Conservation (phyloP, 2,113 vertebrate genomes). For the Ariopsis seemanni region DNA sequence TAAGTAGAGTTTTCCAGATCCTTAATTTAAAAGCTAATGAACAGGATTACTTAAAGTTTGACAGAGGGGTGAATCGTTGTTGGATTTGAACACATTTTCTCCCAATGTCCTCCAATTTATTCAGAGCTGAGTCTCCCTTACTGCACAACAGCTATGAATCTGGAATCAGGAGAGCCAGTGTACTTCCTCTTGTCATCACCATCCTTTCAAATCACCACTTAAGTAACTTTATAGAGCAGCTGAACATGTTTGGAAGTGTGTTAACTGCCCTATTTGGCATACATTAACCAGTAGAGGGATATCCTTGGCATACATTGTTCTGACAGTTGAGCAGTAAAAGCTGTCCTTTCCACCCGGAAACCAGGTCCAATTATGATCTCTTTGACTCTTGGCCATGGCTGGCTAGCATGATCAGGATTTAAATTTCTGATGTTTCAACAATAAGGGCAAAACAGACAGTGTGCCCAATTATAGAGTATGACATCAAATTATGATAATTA, state of each 20-base stretch:
- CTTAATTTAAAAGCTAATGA: neutral
- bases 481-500: neutral
- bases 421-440: neutral
- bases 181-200: neutral
- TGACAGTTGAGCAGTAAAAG: neutral
- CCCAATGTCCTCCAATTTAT: neutral
- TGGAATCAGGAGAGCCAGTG: neutral
- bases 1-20: neutral
- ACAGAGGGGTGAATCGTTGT: neutral
- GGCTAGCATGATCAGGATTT: neutral
- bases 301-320: neutral
- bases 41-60: neutral
- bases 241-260: neutral
- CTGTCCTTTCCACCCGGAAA: neutral
- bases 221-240: neutral
- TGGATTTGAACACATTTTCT: neutral
- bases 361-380: neutral
- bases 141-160: neutral
- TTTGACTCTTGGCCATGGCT: neutral
- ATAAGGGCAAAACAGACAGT: neutral
- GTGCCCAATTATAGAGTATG: neutral
- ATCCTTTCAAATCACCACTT: neutral
- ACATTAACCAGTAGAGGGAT: neutral
- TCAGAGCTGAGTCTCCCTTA: neutral
- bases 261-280: neutral